Conservation (phyloP, 1,140 invertebrate species). For the Drosophila ananassae region DNA sequence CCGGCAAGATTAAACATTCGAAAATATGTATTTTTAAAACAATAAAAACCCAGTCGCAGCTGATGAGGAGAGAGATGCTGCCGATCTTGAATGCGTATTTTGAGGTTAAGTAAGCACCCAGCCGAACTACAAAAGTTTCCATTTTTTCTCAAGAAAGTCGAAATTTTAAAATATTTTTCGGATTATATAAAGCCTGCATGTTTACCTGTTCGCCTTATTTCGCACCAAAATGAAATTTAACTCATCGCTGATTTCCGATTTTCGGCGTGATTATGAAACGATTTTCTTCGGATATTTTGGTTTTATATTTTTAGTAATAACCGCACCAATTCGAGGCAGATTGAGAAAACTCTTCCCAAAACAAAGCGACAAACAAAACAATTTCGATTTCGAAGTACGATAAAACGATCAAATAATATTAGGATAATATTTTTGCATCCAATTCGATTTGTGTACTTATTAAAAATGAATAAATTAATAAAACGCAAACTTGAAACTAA, state of each 20-base stretch:
- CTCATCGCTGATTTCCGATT: conserved; percentile 35
- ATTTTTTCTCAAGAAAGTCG: neutral
- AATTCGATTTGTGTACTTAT: conserved; percentile 24
- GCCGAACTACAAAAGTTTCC: neutral
- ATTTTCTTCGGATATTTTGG: conserved; percentile 47
- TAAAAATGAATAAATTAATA: conserved; percentile 12
- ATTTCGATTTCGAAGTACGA: conserved; percentile 13
- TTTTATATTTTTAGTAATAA: conserved; percentile 51
- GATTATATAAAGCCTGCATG: conserved; percentile 45
- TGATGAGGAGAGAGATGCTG: conserved; percentile 21
- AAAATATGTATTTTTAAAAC: conserved; percentile 70
- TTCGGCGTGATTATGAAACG: conserved; percentile 71
- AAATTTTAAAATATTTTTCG: conserved; percentile 20
- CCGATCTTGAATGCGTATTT: conserved; percentile 52
- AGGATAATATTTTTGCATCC: conserved; percentile 23
- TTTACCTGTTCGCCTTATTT: conserved; percentile 15
- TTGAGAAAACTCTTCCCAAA: conserved; percentile 26
- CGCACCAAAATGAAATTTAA: conserved; percentile 26
- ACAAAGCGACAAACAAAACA: conserved; percentile 48
- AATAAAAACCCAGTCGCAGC: conserved; percentile 46
- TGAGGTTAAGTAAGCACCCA: conserved; percentile 45
- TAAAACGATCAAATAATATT: conserved; percentile 34
- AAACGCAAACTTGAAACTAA: conserved; percentile 59
- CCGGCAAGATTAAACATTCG: conserved; percentile 71
- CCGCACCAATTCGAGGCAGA: conserved; percentile 47